These are phyloP conservation scores for Dysmachus trigonus DNA, from an alignment of 2,888 invertebrate species.

Conservation along the genomic window DNA sequence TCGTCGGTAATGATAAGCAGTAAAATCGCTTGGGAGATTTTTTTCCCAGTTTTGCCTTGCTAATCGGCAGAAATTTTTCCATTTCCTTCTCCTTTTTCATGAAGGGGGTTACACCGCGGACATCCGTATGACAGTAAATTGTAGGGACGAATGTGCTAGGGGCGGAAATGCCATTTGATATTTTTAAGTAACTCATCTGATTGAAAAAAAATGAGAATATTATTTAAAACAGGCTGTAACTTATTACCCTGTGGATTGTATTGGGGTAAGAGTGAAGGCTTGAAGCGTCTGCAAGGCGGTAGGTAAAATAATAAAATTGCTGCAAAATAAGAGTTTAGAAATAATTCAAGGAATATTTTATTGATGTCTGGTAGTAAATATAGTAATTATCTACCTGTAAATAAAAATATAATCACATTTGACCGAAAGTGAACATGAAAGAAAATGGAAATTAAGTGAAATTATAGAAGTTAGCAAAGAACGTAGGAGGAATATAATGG, in stretches of 20 bases:
- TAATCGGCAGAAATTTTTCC: conserved; percentile 27
- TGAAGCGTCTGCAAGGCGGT: too few species aligned
- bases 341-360: neutral
- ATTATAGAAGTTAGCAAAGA: too few species aligned
- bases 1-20: conserved; percentile 20
- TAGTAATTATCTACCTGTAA: too few species aligned
- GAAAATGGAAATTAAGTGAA: neutral
- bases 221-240: neutral
- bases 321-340: neutral
- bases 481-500: too few species aligned
- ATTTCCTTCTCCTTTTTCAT: conserved; percentile 21
- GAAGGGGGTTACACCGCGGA: neutral
- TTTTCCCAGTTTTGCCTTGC: conserved; percentile 17
- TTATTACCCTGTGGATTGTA: neutral
- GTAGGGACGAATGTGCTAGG: neutral
- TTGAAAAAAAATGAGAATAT: neutral
- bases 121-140: neutral
- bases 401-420: too few species aligned
- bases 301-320: neutral
- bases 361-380: neutral
- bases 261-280: neutral
- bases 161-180: conserved; percentile 3
- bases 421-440: neutral
- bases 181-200: conserved; percentile 17
- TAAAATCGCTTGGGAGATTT: conserved; percentile 22